A percentile compares a stretch with the other conserved stretches of the same genome.
Conservation (phyloP, 2,797 vertebrate species). For the Rhinella marina region DNA sequence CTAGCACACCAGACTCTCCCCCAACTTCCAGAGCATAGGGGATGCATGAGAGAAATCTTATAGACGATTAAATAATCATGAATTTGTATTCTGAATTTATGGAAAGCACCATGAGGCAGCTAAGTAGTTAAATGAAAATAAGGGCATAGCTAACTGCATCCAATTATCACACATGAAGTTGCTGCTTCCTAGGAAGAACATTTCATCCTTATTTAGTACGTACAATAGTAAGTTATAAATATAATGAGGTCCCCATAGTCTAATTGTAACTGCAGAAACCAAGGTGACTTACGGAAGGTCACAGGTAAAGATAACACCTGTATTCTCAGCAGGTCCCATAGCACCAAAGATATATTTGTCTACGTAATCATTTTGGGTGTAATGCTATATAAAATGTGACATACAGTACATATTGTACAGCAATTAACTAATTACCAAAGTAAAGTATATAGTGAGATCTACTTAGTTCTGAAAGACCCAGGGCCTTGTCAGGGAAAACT, state of each 20-base stretch:
- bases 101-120: background rate
- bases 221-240: constrained; percentile 39
- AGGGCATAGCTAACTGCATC: background rate
- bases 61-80: too few species aligned
- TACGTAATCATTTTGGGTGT: background rate
- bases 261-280: background rate
- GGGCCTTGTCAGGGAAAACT: background rate
- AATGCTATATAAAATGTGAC: background rate
- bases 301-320: background rate
- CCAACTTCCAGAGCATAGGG: too few species aligned
- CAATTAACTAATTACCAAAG: background rate
- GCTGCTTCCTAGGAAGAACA: constrained; percentile 22
- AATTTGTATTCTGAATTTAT: background rate
- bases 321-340: constrained; percentile 10
- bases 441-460: background rate
- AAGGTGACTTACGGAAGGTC: constrained; percentile 2
- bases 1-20: too few species aligned
- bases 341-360: background rate
- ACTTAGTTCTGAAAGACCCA: background rate
- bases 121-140: background rate
- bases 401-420: background rate
- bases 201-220: constrained; percentile 31
- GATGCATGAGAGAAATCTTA: too few species aligned
- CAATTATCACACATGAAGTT: constrained; percentile 33
- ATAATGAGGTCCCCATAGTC: constrained; percentile 54